phyloP scores from a whole-genome alignment of 2,888 invertebrate genomes.

The Thereva nobilitata region DNA sequence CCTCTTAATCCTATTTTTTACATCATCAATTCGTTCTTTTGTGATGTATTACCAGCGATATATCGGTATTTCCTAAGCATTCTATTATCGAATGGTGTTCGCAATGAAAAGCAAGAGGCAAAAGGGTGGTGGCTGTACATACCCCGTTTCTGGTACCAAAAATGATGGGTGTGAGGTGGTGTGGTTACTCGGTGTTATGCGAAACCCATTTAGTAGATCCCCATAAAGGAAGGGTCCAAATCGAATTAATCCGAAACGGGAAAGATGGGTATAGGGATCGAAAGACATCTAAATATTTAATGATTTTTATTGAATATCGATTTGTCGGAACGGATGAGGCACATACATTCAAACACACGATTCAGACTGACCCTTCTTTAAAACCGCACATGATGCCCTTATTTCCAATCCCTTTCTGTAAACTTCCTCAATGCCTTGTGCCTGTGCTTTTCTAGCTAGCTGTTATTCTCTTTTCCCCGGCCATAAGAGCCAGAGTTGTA shows the following conservation, averaged over 20 bases:
- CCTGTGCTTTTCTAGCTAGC: slow-evolving; percentile 13
- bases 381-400: slow-evolving; percentile 1
- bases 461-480: not conserved
- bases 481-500: too few relatives aligned
- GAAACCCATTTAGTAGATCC: slow-evolving; percentile 12
- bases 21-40: too few relatives aligned
- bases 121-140: too few relatives aligned
- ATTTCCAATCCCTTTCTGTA: slow-evolving; percentile 10
- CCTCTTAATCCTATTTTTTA: too few relatives aligned
- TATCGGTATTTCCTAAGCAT: too few relatives aligned
- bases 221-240: slow-evolving; percentile 19
- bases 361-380: slow-evolving; percentile 18
- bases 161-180: too few relatives aligned
- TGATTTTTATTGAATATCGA: slow-evolving; percentile 35
- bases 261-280: slow-evolving; percentile 10
- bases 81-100: too few relatives aligned
- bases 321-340: slow-evolving; percentile 14
- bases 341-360: not conserved
- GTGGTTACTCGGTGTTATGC: not conserved
- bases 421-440: slow-evolving; percentile 25
- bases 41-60: too few relatives aligned
- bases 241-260: slow-evolving; percentile 24
- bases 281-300: slow-evolving; percentile 34
- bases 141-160: too few relatives aligned
- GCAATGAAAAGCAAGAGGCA: too few relatives aligned